Evolutionary conservation across 1,140 invertebrate species (phyloP), one percentile per base, ranked within the genome.

Genomic region (Wiebesia pumilae): DNA sequence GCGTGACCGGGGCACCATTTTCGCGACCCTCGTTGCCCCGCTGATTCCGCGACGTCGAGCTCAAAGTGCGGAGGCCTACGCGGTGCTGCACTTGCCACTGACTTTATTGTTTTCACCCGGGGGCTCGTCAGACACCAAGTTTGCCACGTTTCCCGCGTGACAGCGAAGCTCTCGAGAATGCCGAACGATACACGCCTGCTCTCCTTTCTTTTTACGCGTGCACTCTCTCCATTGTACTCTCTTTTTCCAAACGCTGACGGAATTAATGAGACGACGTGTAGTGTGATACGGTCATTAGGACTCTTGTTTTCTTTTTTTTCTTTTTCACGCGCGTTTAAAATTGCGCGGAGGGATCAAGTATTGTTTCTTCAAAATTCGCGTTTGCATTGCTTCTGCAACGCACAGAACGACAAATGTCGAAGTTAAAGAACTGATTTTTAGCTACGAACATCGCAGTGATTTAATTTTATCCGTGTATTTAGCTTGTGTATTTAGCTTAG

Each of bases 231-330:
- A n/a, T n/a, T n/a, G n/a, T n/a, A n/a, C 30, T 30, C 51, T 67
- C 67, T 82, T 73, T 81, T 81, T 75, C 71, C 79, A 71, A 86
- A 81, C 69, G 80, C 85, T 54, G 30, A 30, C 67, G 73, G 85
- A 83, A 83, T 86, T 86, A 86, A 86, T 86, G 80, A 83, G 69
- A 82, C 69, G 40, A 21, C 80, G 78, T 83, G 80, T 77, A 85
- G n/a, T n/a, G n/a, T 80, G 84, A 85, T 85, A 81, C 81, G 73
- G 65, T 80, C 78, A 40, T 85, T 85, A 85, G 51, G 51, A 38
- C 24, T 24, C 58, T 0, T 12, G 30, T 14, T 33, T 38, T 27
- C 2, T 69, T 24, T 24, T 40, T 0, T 12, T 14, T 14, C 19
- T 38, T 27, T 9, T 69, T 24, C 16, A 35, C 19, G 16, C 21